phyloP scores from a whole-genome alignment of 35 echinoderm and acorn worm species.

The Ophioderma brevispina region DNA sequence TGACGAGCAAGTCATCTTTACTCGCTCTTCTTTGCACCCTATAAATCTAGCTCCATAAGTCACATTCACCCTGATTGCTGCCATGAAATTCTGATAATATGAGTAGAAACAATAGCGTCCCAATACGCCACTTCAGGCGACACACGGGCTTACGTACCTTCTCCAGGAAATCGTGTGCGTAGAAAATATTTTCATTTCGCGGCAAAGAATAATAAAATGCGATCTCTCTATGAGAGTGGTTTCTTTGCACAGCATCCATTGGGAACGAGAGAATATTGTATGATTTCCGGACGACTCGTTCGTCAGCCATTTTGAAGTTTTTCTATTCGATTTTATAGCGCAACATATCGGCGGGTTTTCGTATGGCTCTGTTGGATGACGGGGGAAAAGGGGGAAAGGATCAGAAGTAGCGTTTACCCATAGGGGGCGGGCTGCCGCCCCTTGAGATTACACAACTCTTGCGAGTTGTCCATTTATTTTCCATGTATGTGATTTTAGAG shows the following conservation, averaged over 20 bases:
- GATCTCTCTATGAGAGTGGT: conserved; percentile 2
- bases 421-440: neutral
- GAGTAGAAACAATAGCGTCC: neutral
- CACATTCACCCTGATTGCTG: neutral
- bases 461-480: neutral
- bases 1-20: neutral
- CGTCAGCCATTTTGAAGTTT: conserved; percentile 8
- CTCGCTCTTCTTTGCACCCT: neutral
- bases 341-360: neutral
- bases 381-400: neutral
- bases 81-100: neutral
- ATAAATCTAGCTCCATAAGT: neutral
- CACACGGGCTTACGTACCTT: neutral
- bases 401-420: neutral
- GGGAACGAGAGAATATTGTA: conserved; percentile 1
- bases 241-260: neutral
- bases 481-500: neutral
- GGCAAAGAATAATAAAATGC: conserved; percentile 6
- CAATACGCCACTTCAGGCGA: neutral
- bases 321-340: neutral
- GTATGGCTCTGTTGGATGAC: neutral
- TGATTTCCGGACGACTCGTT: neutral
- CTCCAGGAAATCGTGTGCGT: neutral
- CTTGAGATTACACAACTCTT: neutral
- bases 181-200: conserved; percentile 10